A percentile compares a stretch with the other conserved stretches of the same genome.
phyloP scores from a whole-genome alignment of 1,140 invertebrate genomes.

The Polypedilum vanderplanki region DNA sequence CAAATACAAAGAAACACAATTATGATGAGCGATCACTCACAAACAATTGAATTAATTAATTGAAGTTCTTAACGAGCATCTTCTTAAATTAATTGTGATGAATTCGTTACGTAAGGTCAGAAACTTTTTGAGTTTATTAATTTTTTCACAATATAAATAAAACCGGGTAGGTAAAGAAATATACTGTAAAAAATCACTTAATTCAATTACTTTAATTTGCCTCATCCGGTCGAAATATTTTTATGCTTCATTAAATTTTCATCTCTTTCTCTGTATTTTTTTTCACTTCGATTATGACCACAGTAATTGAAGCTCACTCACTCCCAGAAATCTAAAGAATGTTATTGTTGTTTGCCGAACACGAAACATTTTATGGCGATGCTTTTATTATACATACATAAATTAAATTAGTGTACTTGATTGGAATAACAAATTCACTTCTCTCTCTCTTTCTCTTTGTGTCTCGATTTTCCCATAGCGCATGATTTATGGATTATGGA shows the following conservation, averaged over 20 bases:
- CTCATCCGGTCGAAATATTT: neutral
- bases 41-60: constrained; percentile 7
- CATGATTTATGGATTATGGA: too few species aligned
- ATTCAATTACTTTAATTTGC: constrained; percentile 7
- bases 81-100: neutral
- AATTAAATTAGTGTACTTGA: too few species aligned
- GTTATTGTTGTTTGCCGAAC: too few species aligned
- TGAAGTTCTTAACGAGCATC: neutral
- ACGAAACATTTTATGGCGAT: too few species aligned
- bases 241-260: constrained; percentile 14
- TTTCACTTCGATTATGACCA: neutral
- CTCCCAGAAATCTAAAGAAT: too few species aligned
- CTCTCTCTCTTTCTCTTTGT: too few species aligned
- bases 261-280: neutral
- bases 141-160: neutral
- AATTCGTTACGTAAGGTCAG: neutral
- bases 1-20: too few species aligned
- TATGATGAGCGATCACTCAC: neutral
- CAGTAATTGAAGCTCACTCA: neutral
- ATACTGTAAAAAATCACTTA: neutral
- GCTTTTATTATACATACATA: too few species aligned
- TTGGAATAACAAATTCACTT: too few species aligned
- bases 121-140: neutral
- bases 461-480: too few species aligned
- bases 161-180: too few species aligned